phyloP scores from a whole-genome alignment of 2,888 invertebrate genomes.

The Serripes groenlandicus region DNA sequence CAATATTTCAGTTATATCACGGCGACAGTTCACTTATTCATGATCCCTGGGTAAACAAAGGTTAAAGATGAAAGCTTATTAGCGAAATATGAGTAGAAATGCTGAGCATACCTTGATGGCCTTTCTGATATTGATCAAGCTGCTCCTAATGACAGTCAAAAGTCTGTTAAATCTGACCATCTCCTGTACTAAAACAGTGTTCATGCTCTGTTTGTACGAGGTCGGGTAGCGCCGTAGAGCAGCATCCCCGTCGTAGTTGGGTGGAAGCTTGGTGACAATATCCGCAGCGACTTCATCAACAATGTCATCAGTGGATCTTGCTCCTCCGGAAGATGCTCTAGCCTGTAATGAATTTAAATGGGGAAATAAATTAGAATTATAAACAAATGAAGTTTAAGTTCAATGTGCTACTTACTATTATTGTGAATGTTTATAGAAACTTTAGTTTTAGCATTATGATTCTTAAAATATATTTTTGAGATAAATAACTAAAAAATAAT shows the following conservation, averaged over 20 bases:
- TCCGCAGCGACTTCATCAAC: constrained; percentile 93
- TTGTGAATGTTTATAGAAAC: no score
- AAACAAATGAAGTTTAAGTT: no score
- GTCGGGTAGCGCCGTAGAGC: constrained; percentile 86
- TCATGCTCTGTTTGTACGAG: constrained; percentile 87
- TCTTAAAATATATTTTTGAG: no score
- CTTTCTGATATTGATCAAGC: constrained; percentile 85
- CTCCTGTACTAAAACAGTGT: constrained; percentile 87
- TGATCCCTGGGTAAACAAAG: no score
- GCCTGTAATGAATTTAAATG: constrained; percentile 82
- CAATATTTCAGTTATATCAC: no score
- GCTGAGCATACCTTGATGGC: constrained; percentile 85
- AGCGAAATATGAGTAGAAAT: no score
- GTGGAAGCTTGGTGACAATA: constrained; percentile 89
- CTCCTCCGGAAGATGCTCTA: constrained; percentile 85
- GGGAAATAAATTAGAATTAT: no score
- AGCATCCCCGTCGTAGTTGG: constrained; percentile 85
- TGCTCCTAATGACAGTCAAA: constrained; percentile 82
- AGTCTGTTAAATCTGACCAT: constrained; percentile 87
- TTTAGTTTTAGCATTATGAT: no score
- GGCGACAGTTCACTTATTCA: no score
- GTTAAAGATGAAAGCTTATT: no score
- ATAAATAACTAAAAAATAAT: no score
- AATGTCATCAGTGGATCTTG: constrained; percentile 92
- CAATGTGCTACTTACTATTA: no score